These are phyloP conservation scores for Zaprionus camerounensis DNA, from an alignment of 1,140 invertebrate species.

Conservation along the genomic window DNA sequence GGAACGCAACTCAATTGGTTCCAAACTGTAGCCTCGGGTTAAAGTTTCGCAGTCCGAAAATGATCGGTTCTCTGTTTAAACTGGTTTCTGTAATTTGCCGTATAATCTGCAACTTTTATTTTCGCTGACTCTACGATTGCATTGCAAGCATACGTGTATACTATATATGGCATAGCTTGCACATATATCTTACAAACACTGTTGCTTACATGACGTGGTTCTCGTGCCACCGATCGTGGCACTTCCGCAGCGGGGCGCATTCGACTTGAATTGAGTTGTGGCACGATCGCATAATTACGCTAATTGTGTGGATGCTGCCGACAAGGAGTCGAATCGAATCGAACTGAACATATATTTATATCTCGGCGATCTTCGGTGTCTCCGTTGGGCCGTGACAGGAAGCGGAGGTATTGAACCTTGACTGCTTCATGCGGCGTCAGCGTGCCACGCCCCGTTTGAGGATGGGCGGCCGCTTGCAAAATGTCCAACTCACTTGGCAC, in stretches of 20 bases:
- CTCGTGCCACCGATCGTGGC: conserved; percentile 6
- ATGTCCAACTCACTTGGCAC: conserved; percentile 5
- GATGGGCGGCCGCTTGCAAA: neutral
- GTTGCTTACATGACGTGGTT: neutral
- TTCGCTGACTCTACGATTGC: neutral
- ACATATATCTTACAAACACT: neutral
- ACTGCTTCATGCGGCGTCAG: conserved; percentile 2
- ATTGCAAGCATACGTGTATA: neutral
- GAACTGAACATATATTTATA: neutral
- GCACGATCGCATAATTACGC: conserved; percentile 32
- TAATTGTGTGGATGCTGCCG: conserved; percentile 14
- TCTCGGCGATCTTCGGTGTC: neutral
- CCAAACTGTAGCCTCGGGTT: neutral
- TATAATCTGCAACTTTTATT: conserved; percentile 4
- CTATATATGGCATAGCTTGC: neutral
- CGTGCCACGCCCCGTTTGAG: neutral
- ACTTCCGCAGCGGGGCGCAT: neutral
- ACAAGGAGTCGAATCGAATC: neutral
- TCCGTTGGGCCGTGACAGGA: neutral
- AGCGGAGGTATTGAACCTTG: conserved; percentile 8
- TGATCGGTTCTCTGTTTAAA: conserved; percentile 1
- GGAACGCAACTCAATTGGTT: neutral
- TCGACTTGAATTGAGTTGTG: neutral
- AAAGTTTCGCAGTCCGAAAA: conserved; percentile 10
- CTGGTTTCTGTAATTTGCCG: conserved; percentile 1